phyloP scores from a whole-genome alignment of 2,113 vertebrate species.

The Budorcas taxicolor region DNA sequence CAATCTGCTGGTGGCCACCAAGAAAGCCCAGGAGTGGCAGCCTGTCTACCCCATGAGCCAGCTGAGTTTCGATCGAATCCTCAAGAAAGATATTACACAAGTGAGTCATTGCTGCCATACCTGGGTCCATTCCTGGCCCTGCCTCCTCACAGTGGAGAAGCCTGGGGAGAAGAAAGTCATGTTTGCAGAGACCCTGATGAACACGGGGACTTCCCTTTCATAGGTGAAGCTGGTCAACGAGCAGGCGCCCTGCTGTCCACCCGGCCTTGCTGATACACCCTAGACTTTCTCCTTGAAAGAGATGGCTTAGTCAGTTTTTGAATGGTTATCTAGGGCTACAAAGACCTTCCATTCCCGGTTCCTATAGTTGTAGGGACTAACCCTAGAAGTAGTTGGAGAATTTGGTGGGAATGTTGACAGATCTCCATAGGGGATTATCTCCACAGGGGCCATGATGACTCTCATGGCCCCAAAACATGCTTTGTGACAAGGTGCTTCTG shows the following conservation, averaged over 20 bases:
- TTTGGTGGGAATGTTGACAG: neutral
- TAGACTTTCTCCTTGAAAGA: neutral
- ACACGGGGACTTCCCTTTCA: neutral
- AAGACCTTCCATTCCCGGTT: neutral
- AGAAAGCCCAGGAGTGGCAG: constrained; percentile 84
- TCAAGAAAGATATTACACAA: constrained; percentile 92
- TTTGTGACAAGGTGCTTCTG: neutral
- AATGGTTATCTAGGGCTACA: neutral
- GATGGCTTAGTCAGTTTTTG: neutral
- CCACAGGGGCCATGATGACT: neutral
- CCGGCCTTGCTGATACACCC: neutral
- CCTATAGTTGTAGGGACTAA: neutral
- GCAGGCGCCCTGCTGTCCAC: neutral
- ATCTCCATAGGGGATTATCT: neutral
- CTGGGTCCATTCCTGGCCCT: neutral
- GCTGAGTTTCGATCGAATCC: constrained; percentile 93
- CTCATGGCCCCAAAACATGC: neutral
- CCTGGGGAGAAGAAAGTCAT: too few relatives aligned
- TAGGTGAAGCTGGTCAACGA: neutral
- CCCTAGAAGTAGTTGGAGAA: neutral
- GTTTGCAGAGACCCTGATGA: neutral
- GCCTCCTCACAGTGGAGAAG: neutral
- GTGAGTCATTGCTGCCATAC: constrained; percentile 71
- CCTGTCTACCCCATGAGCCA: constrained; percentile 82
- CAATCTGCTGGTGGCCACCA: constrained; percentile 95